These are phyloP conservation scores for Eupithecia abbreviata DNA, from an alignment of 2,888 invertebrate genomes.

Conservation along the genomic window DNA sequence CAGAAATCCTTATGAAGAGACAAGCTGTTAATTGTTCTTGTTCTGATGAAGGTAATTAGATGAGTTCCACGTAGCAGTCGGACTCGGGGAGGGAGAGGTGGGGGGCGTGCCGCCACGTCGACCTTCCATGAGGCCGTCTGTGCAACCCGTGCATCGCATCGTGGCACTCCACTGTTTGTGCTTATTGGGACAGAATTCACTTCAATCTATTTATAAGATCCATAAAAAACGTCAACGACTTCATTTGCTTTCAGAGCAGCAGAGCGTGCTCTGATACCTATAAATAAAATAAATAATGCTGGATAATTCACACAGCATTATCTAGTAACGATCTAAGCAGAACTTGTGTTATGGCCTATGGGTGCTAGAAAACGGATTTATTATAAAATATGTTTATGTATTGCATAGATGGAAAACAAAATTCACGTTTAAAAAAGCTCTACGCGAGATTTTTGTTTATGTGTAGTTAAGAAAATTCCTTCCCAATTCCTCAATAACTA, in stretches of 20 bases:
- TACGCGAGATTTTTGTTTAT: background rate
- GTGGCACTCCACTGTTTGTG: constrained; percentile 14
- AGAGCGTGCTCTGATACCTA: background rate
- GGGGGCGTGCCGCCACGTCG: constrained; percentile 63
- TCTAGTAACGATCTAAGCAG: background rate
- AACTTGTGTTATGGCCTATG: background rate
- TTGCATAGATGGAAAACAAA: background rate
- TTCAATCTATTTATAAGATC: background rate
- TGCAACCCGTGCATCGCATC: constrained; percentile 60
- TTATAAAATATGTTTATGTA: background rate
- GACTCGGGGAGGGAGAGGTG: constrained; percentile 39
- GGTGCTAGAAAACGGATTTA: background rate
- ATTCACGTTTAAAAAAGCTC: background rate
- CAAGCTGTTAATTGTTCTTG: constrained; percentile 53
- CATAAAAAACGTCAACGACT: background rate
- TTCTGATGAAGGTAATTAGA: constrained; percentile 81
- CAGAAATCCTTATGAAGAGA: background rate
- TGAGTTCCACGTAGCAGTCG: constrained; percentile 80
- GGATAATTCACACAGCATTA: background rate
- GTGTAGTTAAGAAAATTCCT: background rate
- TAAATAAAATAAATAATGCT: background rate
- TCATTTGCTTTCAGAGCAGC: background rate
- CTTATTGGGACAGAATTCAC: background rate
- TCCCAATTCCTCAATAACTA: constrained; percentile 43
- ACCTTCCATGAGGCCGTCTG: constrained; percentile 81